Conservation (phyloP, 2,797 vertebrate genomes). For the Gila robusta region DNA sequence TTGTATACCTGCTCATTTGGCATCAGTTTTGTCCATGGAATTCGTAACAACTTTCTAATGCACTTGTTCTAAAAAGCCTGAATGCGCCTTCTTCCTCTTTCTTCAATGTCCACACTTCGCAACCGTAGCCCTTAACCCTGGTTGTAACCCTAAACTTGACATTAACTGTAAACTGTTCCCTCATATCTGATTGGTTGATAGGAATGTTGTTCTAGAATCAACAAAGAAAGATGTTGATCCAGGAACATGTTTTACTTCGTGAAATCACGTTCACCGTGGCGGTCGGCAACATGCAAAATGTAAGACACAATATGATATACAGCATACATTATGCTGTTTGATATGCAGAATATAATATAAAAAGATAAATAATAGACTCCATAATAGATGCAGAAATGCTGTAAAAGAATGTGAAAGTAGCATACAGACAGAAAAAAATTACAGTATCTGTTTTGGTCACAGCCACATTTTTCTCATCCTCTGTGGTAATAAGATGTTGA, state of each 20-base stretch:
- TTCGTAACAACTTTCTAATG: no score
- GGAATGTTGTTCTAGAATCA: not conserved
- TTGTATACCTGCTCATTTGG: no score
- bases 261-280: no score
- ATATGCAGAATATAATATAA: not conserved
- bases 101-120: no score
- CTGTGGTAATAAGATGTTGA: not conserved
- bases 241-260: not conserved
- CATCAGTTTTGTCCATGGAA: no score
- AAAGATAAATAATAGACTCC: not conserved
- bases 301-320: not conserved
- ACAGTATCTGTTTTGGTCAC: not conserved
- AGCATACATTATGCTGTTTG: not conserved
- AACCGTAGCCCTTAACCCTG: not conserved
- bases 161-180: not conserved
- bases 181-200: not conserved
- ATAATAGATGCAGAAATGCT: not conserved
- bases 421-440: not conserved
- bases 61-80: no score
- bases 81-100: no score
- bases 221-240: no score
- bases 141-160: not conserved
- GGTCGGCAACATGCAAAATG: not conserved
- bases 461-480: not conserved
- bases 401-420: not conserved